phyloP scores from a whole-genome alignment of 1,140 invertebrate genomes.

The Plectrocnemia conspersa region DNA sequence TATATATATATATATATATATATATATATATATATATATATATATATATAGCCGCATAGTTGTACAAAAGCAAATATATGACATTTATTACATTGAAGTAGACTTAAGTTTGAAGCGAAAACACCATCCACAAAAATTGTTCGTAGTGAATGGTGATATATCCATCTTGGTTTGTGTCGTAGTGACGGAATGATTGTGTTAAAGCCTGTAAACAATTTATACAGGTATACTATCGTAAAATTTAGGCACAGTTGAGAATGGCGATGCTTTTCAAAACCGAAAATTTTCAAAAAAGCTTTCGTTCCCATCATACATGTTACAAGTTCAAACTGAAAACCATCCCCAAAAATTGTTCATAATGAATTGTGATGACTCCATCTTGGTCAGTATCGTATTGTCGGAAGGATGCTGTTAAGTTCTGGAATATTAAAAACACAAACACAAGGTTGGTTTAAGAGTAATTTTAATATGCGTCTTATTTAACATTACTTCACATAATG shows the following conservation, averaged over 20 bases:
- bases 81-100: not conserved
- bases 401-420: conserved; percentile 90
- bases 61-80: conserved; percentile 7
- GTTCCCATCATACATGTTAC: conserved; percentile 51
- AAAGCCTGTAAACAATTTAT: conserved; percentile 67
- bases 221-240: conserved; percentile 12
- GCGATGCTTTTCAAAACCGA: not conserved
- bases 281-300: too few species aligned
- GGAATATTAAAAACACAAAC: conserved; percentile 47
- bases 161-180: conserved; percentile 91
- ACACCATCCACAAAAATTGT: conserved; percentile 94
- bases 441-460: too few species aligned
- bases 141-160: conserved; percentile 96
- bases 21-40: too few species aligned
- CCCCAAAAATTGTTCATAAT: conserved; percentile 94
- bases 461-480: too few species aligned
- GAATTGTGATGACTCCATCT: conserved; percentile 92
- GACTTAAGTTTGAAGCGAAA: conserved; percentile 79
- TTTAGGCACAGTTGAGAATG: conserved; percentile 9
- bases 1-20: too few species aligned
- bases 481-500: too few species aligned
- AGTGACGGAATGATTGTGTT: conserved; percentile 81
- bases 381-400: conserved; percentile 85
- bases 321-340: conserved; percentile 93
- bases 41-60: too few species aligned